Evolutionary conservation across 1,140 invertebrate species (phyloP), one percentile per base, ranked within the genome.

Genomic region (Brachystomella parvula): DNA sequence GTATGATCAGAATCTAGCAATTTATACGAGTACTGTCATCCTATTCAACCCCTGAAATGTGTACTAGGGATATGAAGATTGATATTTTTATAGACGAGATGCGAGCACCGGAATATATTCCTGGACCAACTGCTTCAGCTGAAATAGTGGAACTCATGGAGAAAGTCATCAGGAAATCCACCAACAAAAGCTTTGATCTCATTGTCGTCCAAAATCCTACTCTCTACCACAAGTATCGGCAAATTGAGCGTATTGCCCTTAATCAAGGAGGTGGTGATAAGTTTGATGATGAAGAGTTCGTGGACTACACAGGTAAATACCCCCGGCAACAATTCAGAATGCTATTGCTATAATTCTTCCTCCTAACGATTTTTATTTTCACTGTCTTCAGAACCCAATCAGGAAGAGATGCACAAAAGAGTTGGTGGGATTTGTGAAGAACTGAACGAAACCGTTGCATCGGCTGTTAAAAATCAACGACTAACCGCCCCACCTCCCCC

Each of bases 131-230:
- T 3, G 47, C 64, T 2, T 28, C 64, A 35, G 1, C 12, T 12
- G 64, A 59, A 39, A 24, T 65, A 3, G 56, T 65, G 6, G 24
- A 33, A 44, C 12, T 65, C 2, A 65, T 65, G 64, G 64, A 65
- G 39, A 59, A 65, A 19, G 29, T 65, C n/a, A 47, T 65, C 21
- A 47, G 57, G 21, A 65, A 65, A 33, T 19, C 31, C 15, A 49
- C 64, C 24, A 65, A 65, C 29, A 65, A 65, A 29, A 60, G 24
- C 21, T 65, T 59, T 47, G 64, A 65, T 30, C 2, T 65, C 6
- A 28, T 49, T 3, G 53, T 33, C 32, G 64, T 65, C 3, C 39
- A 65, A 19, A 65, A 65, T 39, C 64, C 64, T 17, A 28, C 33
- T 15, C n/a, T 65, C 1, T 56, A 65, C 9, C 26, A 49, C 17